phyloP scores from a whole-genome alignment of 1,140 invertebrate genomes.

The Leucophenga varia region DNA sequence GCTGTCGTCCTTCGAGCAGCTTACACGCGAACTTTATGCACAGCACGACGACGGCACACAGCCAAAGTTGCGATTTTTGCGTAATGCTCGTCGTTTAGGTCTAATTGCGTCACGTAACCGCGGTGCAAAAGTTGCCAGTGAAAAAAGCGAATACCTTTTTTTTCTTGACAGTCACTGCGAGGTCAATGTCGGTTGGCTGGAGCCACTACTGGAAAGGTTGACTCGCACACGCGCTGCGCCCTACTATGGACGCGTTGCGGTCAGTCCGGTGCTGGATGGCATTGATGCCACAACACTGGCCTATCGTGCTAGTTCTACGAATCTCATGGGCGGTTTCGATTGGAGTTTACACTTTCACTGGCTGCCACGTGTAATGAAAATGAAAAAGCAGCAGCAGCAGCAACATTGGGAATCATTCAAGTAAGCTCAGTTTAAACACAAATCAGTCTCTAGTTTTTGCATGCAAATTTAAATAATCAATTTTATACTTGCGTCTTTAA shows the following conservation, averaged over 20 bases:
- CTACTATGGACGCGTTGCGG: conserved; percentile 46
- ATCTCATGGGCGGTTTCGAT: conserved; percentile 84
- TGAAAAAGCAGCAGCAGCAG: not conserved
- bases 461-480: no score
- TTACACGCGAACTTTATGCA: not conserved
- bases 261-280: conserved; percentile 64
- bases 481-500: no score
- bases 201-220: conserved; percentile 64
- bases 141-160: conserved; percentile 73
- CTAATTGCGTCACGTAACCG: conserved; percentile 73
- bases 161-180: conserved; percentile 86
- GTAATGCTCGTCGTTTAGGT: conserved; percentile 74
- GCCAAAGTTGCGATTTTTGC: conserved; percentile 32
- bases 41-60: conserved; percentile 19
- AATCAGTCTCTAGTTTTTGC: not conserved
- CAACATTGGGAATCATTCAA: no score
- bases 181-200: conserved; percentile 68
- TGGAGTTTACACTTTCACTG: conserved; percentile 96
- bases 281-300: conserved; percentile 63
- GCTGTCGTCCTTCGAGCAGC: conserved; percentile 42
- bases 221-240: conserved; percentile 25
- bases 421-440: no score
- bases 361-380: conserved; percentile 66
- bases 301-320: conserved; percentile 64
- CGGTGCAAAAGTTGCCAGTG: conserved; percentile 65